Conservation (phyloP, 1,140 invertebrate species). For the Hermetia illucens region DNA sequence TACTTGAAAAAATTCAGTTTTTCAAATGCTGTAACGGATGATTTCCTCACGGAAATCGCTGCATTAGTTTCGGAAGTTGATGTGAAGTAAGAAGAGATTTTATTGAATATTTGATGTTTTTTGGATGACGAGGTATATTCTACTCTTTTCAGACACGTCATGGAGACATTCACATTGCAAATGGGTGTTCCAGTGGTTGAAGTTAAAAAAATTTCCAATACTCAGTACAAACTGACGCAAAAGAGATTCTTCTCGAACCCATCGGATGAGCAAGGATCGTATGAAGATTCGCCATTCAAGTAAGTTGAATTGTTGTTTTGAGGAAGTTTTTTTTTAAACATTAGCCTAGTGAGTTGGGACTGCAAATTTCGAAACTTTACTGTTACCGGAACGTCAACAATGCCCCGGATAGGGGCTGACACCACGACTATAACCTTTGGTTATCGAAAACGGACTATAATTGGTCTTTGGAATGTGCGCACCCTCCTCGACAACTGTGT, state of each 20-base stretch:
- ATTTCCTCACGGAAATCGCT: slow-evolving; percentile 57
- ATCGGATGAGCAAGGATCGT: slow-evolving; percentile 32
- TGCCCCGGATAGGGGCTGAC: too few relatives aligned
- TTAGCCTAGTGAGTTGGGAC: too few relatives aligned
- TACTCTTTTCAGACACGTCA: slow-evolving; percentile 41
- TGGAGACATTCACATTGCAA: slow-evolving; percentile 87
- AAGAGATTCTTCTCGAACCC: slow-evolving; percentile 56
- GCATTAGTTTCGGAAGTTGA: slow-evolving; percentile 31
- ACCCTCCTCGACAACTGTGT: too few relatives aligned
- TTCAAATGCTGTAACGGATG: slow-evolving; percentile 62
- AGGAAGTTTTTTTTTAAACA: not conserved
- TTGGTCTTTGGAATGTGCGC: too few relatives aligned
- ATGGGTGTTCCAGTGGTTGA: slow-evolving; percentile 79
- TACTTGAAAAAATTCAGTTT: slow-evolving; percentile 60
- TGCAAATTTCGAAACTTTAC: too few relatives aligned
- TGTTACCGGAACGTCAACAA: too few relatives aligned
- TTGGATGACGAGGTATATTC: not conserved
- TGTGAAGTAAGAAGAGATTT: slow-evolving; percentile 26
- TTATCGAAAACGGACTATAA: too few relatives aligned
- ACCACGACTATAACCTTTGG: too few relatives aligned
- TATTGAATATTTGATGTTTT: not conserved
- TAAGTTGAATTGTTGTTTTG: slow-evolving; percentile 32
- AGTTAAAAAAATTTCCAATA: slow-evolving; percentile 32
- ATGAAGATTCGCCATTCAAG: slow-evolving; percentile 42
- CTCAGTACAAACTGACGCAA: slow-evolving; percentile 49